A percentile compares a stretch with the other conserved stretches of the same genome.
These are phyloP conservation scores for Harpalus rufipes DNA, from an alignment of 2,888 invertebrate species.

Conservation along the genomic window DNA sequence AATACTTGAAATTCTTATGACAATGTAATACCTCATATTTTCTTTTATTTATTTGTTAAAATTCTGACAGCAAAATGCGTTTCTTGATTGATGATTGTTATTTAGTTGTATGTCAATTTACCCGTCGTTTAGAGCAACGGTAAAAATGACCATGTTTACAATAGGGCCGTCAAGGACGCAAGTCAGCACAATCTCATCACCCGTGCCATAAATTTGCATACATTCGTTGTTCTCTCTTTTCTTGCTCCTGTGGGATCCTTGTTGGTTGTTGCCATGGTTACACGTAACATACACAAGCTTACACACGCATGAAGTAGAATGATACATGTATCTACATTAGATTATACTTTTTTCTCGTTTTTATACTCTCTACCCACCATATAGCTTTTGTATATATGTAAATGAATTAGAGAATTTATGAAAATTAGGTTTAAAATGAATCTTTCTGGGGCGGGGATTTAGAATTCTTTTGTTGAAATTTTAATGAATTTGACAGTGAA, in stretches of 20 bases:
- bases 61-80: not conserved
- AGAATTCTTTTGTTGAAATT: not conserved
- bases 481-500: not conserved
- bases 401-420: constrained; percentile 29
- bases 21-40: too few relatives aligned
- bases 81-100: constrained; percentile 32
- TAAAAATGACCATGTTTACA: constrained; percentile 54
- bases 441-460: not conserved
- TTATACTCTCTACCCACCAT: not conserved
- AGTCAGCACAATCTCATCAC: constrained; percentile 42
- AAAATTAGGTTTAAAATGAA: constrained; percentile 13
- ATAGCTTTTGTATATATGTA: constrained; percentile 21
- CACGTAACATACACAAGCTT: constrained; percentile 22
- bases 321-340: constrained; percentile 30
- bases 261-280: constrained; percentile 47
- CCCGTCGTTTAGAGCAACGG: constrained; percentile 28
- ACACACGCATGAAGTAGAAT: constrained; percentile 1
- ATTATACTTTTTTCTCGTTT: constrained; percentile 29
- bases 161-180: constrained; percentile 16
- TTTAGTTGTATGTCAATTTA: constrained; percentile 36
- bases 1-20: too few relatives aligned
- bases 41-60: not conserved
- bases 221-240: constrained; percentile 53
- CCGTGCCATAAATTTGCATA: constrained; percentile 53
- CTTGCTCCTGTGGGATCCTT: constrained; percentile 44